Conservation (phyloP, 2,797 vertebrate species). For the Alcedo quadribrachys region DNA sequence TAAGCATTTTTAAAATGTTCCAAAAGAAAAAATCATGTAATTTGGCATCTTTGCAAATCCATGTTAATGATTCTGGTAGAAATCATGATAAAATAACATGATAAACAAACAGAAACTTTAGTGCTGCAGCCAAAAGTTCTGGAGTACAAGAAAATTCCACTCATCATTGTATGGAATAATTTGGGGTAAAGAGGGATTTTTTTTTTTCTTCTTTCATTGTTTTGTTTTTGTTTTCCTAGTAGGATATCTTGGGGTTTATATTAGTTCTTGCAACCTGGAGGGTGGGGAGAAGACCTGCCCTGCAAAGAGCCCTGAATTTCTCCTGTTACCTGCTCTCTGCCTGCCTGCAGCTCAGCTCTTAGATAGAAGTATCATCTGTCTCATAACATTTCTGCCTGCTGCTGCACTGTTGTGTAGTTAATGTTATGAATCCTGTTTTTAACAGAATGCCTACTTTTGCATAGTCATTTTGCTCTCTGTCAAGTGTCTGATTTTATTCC, state of each 20-base stretch:
- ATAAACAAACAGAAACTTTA: neutral
- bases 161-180: neutral
- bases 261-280: neutral
- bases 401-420: neutral
- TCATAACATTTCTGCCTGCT: slow-evolving; percentile 4
- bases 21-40: neutral
- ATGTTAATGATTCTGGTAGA: neutral
- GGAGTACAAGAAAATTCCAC: neutral
- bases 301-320: neutral
- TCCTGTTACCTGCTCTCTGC: neutral
- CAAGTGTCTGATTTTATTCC: slow-evolving; percentile 3
- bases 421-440: slow-evolving; percentile 26
- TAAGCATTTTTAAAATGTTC: neutral
- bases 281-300: neutral
- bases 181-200: neutral
- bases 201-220: neutral
- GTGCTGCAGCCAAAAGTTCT: neutral
- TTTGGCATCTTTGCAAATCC: neutral
- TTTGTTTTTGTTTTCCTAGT: neutral
- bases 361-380: neutral
- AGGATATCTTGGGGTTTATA: neutral
- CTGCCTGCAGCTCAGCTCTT: slow-evolving; percentile 14
- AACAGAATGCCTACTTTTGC: neutral
- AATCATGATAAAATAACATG: neutral
- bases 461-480: slow-evolving; percentile 30